Base-by-base conservation (phyloP, 2,113 vertebrate genomes). In the Muscicapa adusta region DNA sequence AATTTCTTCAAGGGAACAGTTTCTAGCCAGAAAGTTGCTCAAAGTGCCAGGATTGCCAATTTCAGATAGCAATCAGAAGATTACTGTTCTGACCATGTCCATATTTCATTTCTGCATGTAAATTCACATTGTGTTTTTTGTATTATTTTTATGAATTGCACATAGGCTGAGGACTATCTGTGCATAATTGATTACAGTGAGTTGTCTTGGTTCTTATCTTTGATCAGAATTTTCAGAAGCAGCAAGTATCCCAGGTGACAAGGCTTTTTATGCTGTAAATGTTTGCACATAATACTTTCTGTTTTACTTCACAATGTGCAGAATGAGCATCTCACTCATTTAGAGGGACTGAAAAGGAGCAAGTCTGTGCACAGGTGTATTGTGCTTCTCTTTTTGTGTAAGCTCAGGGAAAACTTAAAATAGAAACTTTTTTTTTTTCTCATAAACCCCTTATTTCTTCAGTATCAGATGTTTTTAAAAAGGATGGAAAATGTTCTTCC, bases 161-260 rank as follows among this genome's bases (percentile, higher is more conserved):
- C 90, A 78, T 8, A 80, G 40, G 10, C 88, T 28, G 36, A 78
- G 61, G 90, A 96, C 85, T 93, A 43, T 88, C 85, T 81, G 75
- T 75, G 93, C 93, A 93, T 95, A 97, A 96, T 72, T 97, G 95
- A 96, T 93, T 96, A 65, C 85, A 78, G 79, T 85, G 90, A 88
- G 75, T 94, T 90, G 93, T 95, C 95, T 93, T 92, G 90, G 78
- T 74, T 91, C 95, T 96, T 97, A 96, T 96, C 94, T 96, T 92
- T 93, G 92, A 96, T 96, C 94, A 94, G 88, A 74, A 76, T 91
- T 96, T 93, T 93, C 83, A 92, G 88, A 93, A 91, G 82, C 90
- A 92, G 93, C 75, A 78, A 86, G 79, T 42, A 95, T 95, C 95
- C 94, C 94, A 95, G 94, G 88, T 96, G 94, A 94, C 2, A 0